Base-by-base conservation (phyloP, 2,888 invertebrate species). In the Drosophila conformis region DNA sequence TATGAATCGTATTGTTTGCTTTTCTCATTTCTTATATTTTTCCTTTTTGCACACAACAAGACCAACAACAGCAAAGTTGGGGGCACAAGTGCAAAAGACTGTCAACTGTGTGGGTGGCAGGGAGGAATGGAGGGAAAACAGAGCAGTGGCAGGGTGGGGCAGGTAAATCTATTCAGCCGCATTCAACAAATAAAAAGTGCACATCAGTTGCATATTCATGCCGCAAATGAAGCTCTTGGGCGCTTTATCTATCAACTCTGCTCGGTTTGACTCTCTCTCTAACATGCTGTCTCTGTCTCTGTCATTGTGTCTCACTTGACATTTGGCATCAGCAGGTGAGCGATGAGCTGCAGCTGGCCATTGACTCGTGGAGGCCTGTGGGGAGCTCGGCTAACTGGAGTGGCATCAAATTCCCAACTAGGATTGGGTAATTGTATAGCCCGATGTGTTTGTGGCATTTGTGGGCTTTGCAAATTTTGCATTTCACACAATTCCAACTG, bases 1-100 rank as follows among this genome's bases (percentile, higher is more conserved):
- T 88, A 85, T 88, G 86, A 81, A 83, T 83, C 83, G 81, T 79
- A 88, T 81, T 81, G 60, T 80, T 64, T 83, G 78, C 70, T 73
- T 66, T 70, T 62, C 70, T 59, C 8, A 15, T 8, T 21, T 13
- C 69, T 75, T 71, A 67, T 80, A 80, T 63, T 74, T 62, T 82
- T 80, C 73, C 77, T 72, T 65, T 68, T 61, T 66, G 27, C 48
- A 58, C 48, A 66, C 57, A 68, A 61, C 18, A 63, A 59, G 40
- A 57, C 29, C 52, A 73, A 58, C 40, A 61, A 65, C 57, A 40
- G 54, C 27, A 21, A 31, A 57, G 29, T 40, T 57, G 40, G 2
- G 2, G 33, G 25, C 48, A 29, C 42, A 86, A 85, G 85, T 85
- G 85, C 87, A 85, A 85, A 85, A 85, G 88, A 86, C 83, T 85